Percentiles rank a stretch among this genome's conserved stretches.
Evolutionary conservation across 1,140 invertebrate genomes (phyloP).

Genomic region (Bicyclus anynana): DNA sequence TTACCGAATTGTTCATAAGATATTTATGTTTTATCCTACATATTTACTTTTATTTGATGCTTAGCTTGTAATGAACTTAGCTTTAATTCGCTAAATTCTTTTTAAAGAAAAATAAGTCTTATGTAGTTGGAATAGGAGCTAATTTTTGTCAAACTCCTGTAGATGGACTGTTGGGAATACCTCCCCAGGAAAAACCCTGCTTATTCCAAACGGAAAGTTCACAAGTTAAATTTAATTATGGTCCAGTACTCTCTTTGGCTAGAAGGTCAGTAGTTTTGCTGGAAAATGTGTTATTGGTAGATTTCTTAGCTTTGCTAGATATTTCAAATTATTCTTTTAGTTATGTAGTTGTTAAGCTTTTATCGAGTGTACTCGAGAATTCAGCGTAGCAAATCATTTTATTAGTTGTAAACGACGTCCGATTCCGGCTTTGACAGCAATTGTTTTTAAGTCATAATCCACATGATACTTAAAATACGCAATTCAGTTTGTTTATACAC

Average conservation of each 20-base stretch:
- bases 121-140: background rate
- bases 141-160: background rate
- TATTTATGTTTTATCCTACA: slow-evolving; percentile 7
- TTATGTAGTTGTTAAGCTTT: no score
- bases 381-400: no score
- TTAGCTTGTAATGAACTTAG: background rate
- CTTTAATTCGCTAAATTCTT: background rate
- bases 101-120: background rate
- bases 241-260: background rate
- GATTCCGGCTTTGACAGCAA: no score
- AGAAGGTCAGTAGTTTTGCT: no score
- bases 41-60: background rate
- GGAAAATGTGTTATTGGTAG: no score
- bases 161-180: background rate
- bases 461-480: no score
- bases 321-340: no score
- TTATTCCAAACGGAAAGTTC: slow-evolving; percentile 15
- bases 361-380: no score
- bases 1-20: background rate
- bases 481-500: no score
- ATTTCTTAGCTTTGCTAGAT: no score
- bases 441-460: no score
- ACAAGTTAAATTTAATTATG: slow-evolving; percentile 18
- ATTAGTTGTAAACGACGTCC: no score
- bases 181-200: slow-evolving; percentile 3